A percentile compares a stretch with the other conserved stretches of the same genome.
Evolutionary conservation across 2,888 invertebrate genomes (phyloP).

Genomic region (Yponomeuta sedellus): DNA sequence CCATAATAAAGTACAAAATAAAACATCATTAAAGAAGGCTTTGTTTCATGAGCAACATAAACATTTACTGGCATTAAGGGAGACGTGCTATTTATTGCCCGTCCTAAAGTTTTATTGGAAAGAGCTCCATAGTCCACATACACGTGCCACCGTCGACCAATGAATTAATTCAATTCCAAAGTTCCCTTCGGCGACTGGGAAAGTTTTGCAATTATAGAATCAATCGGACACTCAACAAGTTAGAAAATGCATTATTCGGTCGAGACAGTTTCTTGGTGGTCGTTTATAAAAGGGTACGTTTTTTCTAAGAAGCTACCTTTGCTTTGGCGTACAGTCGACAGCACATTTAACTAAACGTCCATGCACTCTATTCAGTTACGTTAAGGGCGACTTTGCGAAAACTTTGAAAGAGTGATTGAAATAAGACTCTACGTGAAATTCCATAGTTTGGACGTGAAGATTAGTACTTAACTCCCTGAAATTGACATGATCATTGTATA

Average conservation of each 20-base stretch:
- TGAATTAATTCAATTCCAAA: background rate
- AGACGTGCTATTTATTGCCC: background rate
- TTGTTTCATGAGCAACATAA: background rate
- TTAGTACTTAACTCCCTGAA: too few relatives aligned
- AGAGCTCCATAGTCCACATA: background rate
- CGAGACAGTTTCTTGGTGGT: background rate
- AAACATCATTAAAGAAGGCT: background rate
- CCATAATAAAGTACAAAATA: background rate
- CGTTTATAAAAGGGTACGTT: background rate
- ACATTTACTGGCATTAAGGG: background rate
- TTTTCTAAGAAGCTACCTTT: too few relatives aligned
- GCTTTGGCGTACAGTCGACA: too few relatives aligned
- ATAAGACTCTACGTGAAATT: too few relatives aligned
- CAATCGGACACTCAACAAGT: constrained; percentile 2
- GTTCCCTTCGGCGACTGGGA: background rate
- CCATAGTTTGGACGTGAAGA: too few relatives aligned
- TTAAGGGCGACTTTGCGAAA: too few relatives aligned
- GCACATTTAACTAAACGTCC: too few relatives aligned
- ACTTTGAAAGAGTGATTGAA: too few relatives aligned
- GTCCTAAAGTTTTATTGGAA: background rate
- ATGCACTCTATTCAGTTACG: too few relatives aligned
- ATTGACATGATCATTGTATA: too few relatives aligned
- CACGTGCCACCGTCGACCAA: background rate
- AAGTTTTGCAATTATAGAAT: constrained; percentile 4
- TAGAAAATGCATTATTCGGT: background rate